Evolutionary conservation across 2,888 invertebrate genomes (phyloP), one percentile per base, ranked within the genome.

Genomic region (Drosophila yooni): DNA sequence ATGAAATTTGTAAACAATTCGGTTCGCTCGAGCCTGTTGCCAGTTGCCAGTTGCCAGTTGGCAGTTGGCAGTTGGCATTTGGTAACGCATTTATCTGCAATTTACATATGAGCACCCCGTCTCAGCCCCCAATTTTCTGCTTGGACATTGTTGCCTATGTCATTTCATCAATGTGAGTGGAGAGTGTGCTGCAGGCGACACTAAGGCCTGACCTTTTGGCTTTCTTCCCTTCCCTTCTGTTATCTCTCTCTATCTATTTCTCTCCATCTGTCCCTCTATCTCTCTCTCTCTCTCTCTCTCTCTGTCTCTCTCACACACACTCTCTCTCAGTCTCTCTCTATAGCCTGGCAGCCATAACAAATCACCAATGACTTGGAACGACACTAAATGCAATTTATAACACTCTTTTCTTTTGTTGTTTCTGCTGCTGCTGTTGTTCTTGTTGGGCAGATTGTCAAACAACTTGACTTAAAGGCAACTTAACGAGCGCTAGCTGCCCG

Each of bases 1-100:
- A 71, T 69, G 70, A 89, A 88, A 88, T 88, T 88, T 88, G 90
- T 88, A 90, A 90, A 90, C 88, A 88, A 88, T 88, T 90, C 90
- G 51, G 70, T 54, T 54, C 18, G 29, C 40, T 31, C 40, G 18
- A 29, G 54, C 33, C 38, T n/a, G 64, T 60, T 43, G 50, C 58
- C 52, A 46, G 57, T 63, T 67, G 63, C 33, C 48, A 33, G 70
- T 68, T 68, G 68, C 8, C 31, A 52, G 46, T 43, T 56, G 60
- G 40, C 48, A 50, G 48, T 56, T 63, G 61, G 25, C 48, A 51
- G 54, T 71, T 65, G 70, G 57, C 79, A 75, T 76, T 76, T 58
- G 60, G 52, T 18, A 69, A 76, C 79, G 79, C 79, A 80, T 79
- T 76, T 76, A 65, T 43, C 59, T 54, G 40, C 59, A 29, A 80